Evolutionary conservation across 2,797 vertebrate genomes (phyloP), one percentile per base, ranked within the genome.

Genomic region (Centropyge bicolor): DNA sequence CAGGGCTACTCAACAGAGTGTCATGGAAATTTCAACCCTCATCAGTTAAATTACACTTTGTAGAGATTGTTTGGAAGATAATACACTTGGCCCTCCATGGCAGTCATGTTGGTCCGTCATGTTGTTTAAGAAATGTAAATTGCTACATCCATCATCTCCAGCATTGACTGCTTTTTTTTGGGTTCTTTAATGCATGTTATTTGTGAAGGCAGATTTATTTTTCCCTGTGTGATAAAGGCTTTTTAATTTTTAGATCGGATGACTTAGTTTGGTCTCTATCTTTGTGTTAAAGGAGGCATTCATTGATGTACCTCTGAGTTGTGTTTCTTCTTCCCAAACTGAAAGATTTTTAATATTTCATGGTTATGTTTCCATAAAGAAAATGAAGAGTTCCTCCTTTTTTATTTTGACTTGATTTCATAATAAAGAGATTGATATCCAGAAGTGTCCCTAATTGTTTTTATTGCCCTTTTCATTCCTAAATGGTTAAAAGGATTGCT

Each of bases 371-470:
- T 94, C 89, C 88, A 88, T 75, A 57, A 81, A 89, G 76, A 79
- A 89, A 92, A 90, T 90, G 69, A 92, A 92, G 81, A 90, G 68
- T 82, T 88, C 67, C 80, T 83, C 71, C 76, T 89, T 91, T 94
- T 93, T 94, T 88, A 90, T 93, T 94, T 95, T 93, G 88, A 91
- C 85, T 88, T 94, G 82, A 92, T 95, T 96, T 96, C 94, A 93
- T 96, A 96, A 96, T 96, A 96, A 96, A 96, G 90, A 93, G 70
- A 93, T 93, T 89, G 91, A 85, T 93, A 94, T 91, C 86, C 86
- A 80, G 5, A 76, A 70, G 4, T 80, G 36, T 87, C 3, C 11
- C 0, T 49, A 1, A 0, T 76, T 69, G 1, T 31, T 36, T 78
- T 43, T 1, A 1, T 55, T 8, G 11, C 11, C 7, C 0, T 54